Conservation (phyloP, 2,888 invertebrate genomes). For the Nomada fabriciana region DNA sequence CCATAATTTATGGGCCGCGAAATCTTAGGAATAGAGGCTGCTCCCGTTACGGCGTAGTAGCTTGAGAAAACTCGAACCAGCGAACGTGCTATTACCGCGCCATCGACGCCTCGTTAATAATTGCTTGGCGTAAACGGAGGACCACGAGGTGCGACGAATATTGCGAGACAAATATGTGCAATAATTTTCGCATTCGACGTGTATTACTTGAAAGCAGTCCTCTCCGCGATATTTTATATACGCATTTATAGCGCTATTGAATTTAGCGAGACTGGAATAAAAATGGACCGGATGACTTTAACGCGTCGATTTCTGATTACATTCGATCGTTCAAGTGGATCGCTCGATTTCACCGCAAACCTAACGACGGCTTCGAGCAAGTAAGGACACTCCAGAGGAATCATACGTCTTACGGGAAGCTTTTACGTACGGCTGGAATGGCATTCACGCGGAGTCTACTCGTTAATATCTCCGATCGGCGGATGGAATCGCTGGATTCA, state of each 20-base stretch:
- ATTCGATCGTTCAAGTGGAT: neutral
- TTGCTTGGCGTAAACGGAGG: neutral
- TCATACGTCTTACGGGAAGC: neutral
- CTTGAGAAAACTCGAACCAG: neutral
- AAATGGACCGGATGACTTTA: neutral
- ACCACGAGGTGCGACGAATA: neutral
- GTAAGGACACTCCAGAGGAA: neutral
- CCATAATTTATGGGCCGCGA: slow-evolving; percentile 46
- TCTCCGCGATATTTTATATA: too few species aligned
- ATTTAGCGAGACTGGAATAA: too few species aligned
- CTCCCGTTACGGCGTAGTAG: too few species aligned
- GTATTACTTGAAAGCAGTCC: too few species aligned
- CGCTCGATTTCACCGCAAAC: neutral
- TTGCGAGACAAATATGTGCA: too few species aligned
- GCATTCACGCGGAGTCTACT: neutral
- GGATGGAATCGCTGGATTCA: neutral
- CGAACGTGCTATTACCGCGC: neutral
- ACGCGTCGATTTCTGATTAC: neutral
- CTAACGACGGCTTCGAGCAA: neutral
- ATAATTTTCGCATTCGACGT: neutral
- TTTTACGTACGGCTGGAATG: neutral
- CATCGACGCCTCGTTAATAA: slow-evolving; percentile 4
- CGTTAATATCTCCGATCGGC: neutral
- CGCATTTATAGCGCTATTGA: too few species aligned
- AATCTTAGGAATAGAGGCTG: neutral